Evolutionary conservation across 2,113 vertebrate genomes (phyloP).

Genomic region (Cyanoderma ruficeps): DNA sequence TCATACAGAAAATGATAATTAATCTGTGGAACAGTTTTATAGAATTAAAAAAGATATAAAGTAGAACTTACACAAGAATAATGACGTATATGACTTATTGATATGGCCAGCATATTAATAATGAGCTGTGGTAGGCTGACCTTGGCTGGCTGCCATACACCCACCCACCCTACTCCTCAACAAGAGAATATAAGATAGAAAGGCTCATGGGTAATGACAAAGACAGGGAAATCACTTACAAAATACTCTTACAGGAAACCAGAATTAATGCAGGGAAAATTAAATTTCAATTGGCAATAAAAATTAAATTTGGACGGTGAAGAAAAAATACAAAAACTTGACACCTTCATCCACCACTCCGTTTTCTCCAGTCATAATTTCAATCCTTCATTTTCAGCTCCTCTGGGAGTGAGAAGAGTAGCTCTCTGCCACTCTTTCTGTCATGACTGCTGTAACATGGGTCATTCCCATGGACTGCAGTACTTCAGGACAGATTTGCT

Average conservation of each 20-base stretch:
- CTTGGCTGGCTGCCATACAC: background rate
- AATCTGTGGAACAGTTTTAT: background rate
- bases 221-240: background rate
- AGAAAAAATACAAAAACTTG: background rate
- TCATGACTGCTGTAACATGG: background rate
- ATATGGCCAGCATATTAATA: background rate
- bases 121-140: background rate
- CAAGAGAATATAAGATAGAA: background rate
- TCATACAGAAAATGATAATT: background rate
- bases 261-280: background rate
- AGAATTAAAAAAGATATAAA: background rate
- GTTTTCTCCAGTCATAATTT: background rate
- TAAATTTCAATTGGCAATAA: background rate
- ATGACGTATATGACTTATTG: background rate
- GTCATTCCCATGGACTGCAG: background rate
- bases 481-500: background rate
- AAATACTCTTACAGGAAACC: background rate
- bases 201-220: background rate
- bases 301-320: background rate
- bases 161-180: background rate
- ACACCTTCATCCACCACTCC: background rate
- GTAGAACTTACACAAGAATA: background rate
- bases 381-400: background rate
- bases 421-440: background rate
- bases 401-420: background rate